Evolutionary conservation across 2,113 vertebrate species (phyloP), one percentile per base, ranked within the genome.

Genomic region (Malurus melanocephalus): DNA sequence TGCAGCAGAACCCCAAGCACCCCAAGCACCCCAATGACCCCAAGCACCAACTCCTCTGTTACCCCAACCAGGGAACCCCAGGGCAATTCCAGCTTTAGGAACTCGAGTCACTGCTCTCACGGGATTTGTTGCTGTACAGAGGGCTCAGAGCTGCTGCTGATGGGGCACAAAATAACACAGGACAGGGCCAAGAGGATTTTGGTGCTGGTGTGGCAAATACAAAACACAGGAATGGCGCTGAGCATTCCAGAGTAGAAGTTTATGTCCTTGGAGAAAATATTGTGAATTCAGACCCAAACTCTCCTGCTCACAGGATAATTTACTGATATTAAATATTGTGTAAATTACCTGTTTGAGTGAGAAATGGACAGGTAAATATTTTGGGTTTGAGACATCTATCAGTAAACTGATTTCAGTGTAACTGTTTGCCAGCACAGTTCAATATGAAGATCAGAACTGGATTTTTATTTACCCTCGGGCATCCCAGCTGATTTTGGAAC

Each of bases 401-500:
- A 74, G 48, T 27, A 40, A 84, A 64, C 27, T 16, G 2, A 60
- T 72, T 28, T 38, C 11, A 30, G 0, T 23, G 26, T 55, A 40
- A 23, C 53, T 78, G 16, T 20, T 64, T 8, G 42, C 15, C 21
- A 75, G 62, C 51, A 66, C 4, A 53, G 11, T 20, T 43, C 24
- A 3, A 5, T 24, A 55, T 11, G 26, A 66, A 52, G n/a, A 89
- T 21, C 2, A 74, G 35, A 86, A 62, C 5, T 64, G 38, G 43
- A 35, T 68, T 81, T 85, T 57, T 55, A 90, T 89, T 66, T 80
- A 87, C 93, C 94, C 93, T 93, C 49, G 88, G 83, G 43, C 80
- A 92, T 30, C 86, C 93, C 20, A 95, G 94, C 23, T 69, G 88
- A 64, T 75, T 93, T 56, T 82, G 93, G 35, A 95, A 89, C 8